phyloP scores from a whole-genome alignment of 2,888 invertebrate genomes.

The Drosophila emarginata region DNA sequence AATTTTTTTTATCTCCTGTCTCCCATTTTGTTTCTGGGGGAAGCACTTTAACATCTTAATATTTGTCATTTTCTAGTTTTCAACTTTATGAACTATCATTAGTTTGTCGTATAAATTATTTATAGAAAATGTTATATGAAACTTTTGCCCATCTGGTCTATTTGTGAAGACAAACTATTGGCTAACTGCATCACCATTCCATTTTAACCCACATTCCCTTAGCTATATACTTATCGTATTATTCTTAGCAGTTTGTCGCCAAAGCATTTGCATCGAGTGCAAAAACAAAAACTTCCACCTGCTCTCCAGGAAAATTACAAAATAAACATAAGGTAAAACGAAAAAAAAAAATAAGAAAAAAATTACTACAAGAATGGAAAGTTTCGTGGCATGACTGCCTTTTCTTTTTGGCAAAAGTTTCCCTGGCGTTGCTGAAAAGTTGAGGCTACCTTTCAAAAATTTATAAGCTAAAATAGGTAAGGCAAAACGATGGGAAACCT shows the following conservation, averaged over 20 bases:
- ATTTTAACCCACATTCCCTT: not conserved
- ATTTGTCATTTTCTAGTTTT: not conserved
- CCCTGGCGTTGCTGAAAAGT: constrained; percentile 6
- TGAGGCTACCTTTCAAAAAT: constrained; percentile 5
- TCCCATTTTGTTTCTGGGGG: too few relatives aligned
- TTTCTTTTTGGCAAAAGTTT: constrained; percentile 4
- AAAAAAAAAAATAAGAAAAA: not conserved
- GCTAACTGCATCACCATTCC: constrained; percentile 4
- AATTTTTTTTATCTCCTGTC: too few relatives aligned
- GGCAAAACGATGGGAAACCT: not conserved
- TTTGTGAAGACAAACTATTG: constrained; percentile 24
- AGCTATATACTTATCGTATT: constrained; percentile 1
- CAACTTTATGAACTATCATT: constrained; percentile 7
- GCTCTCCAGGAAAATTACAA: constrained; percentile 56
- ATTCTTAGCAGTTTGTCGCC: constrained; percentile 7
- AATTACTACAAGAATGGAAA: not conserved
- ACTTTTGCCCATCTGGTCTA: constrained; percentile 11
- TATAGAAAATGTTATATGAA: constrained; percentile 32
- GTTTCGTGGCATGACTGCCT: not conserved
- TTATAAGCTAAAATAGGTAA: not conserved
- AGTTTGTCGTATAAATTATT: constrained; percentile 37
- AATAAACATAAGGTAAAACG: constrained; percentile 24
- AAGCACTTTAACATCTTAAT: too few relatives aligned
- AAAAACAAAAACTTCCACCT: constrained; percentile 52
- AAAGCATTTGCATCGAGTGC: constrained; percentile 40